A percentile compares a stretch with the other conserved stretches of the same genome.
These are phyloP conservation scores for Brenthis ino DNA, from an alignment of 2,888 invertebrate species.

Conservation along the genomic window DNA sequence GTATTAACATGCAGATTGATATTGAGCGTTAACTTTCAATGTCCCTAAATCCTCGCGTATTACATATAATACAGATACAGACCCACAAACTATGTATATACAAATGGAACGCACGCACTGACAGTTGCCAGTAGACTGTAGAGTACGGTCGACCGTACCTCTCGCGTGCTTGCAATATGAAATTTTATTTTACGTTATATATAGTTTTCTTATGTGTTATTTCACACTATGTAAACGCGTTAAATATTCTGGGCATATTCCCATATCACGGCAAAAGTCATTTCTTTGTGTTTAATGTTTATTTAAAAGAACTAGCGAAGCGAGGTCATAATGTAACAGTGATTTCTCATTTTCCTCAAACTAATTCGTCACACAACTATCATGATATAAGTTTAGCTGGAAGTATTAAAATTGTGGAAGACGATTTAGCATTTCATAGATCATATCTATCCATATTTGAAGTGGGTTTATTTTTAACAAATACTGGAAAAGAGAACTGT, in stretches of 20 bases:
- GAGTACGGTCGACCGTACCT: slow-evolving; percentile 19
- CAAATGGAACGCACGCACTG: too few relatives aligned
- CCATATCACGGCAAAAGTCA: slow-evolving; percentile 87
- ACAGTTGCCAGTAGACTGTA: background rate
- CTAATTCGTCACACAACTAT: slow-evolving; percentile 77
- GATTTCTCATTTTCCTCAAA: slow-evolving; percentile 84
- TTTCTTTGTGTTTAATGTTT: slow-evolving; percentile 84
- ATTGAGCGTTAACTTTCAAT: too few relatives aligned
- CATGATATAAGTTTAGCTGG: slow-evolving; percentile 80
- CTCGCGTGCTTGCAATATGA: slow-evolving; percentile 47
- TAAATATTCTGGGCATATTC: slow-evolving; percentile 84
- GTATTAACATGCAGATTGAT: too few relatives aligned
- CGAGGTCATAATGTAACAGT: slow-evolving; percentile 87
- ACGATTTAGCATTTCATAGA: slow-evolving; percentile 48
- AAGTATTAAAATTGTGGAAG: slow-evolving; percentile 50
- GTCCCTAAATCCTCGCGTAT: too few relatives aligned
- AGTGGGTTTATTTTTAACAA: slow-evolving; percentile 47
- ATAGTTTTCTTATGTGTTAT: slow-evolving; percentile 43
- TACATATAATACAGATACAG: too few relatives aligned
- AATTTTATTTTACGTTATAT: slow-evolving; percentile 29
- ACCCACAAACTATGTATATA: too few relatives aligned
- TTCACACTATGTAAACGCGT: slow-evolving; percentile 41
- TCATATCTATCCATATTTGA: slow-evolving; percentile 51
- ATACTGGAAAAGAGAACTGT: slow-evolving; percentile 61
- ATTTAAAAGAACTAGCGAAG: slow-evolving; percentile 81